These are phyloP conservation scores for Aphelocoma californica DNA, from an alignment of 2,797 vertebrate species.

Conservation along the genomic window DNA sequence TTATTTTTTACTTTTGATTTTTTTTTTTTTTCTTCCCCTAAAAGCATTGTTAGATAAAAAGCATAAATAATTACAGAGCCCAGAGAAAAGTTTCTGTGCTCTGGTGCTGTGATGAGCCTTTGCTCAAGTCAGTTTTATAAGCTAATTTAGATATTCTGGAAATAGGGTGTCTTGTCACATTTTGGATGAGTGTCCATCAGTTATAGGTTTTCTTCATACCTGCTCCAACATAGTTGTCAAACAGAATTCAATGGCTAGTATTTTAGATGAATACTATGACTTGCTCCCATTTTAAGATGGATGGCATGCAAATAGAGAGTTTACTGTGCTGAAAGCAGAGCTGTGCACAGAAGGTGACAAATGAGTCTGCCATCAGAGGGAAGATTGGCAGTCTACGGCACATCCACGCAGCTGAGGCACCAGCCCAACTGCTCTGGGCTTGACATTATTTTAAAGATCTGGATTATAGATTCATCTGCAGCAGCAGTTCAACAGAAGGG, in stretches of 20 bases:
- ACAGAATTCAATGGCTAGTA: background rate
- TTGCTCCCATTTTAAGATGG: background rate
- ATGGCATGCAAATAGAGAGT: background rate
- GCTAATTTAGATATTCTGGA: background rate
- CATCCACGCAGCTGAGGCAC: slow-evolving; percentile 24
- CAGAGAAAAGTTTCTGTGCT: background rate
- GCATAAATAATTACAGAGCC: background rate
- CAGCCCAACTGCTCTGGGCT: background rate
- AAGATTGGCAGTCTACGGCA: background rate
- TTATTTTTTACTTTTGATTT: background rate
- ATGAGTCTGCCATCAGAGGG: background rate
- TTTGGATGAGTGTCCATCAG: background rate
- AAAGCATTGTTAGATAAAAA: background rate
- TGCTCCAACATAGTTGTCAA: background rate
- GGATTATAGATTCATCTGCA: slow-evolving; percentile 33
- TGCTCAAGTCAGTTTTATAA: background rate
- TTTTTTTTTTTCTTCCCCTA: too few species aligned
- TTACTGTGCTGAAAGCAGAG: background rate
- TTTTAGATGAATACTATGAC: background rate
- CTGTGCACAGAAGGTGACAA: background rate
- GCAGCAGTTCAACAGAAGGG: slow-evolving; percentile 30
- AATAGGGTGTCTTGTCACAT: background rate
- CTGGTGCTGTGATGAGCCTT: background rate
- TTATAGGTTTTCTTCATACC: background rate
- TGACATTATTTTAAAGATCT: slow-evolving; percentile 32